Conservation (phyloP, 1,140 invertebrate species). For the Rhyacophila brunnea region DNA sequence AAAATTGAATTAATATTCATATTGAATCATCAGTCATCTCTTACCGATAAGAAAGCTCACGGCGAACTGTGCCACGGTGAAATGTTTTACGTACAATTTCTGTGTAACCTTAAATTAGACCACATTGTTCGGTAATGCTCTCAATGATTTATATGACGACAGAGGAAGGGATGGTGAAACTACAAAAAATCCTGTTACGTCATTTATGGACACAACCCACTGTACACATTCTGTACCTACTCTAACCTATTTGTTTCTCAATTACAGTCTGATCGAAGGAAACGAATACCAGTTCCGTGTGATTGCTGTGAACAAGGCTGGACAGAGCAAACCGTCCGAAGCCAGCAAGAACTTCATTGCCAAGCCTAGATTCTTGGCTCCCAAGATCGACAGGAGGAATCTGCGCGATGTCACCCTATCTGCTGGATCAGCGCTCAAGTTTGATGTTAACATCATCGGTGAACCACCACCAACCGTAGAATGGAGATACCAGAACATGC, state of each 20-base stretch:
- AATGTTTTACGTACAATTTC: too few relatives aligned
- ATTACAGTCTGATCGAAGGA: constrained; percentile 79
- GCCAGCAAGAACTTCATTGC: constrained; percentile 86
- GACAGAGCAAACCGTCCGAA: constrained; percentile 84
- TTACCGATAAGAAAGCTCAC: too few relatives aligned
- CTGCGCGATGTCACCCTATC: constrained; percentile 85
- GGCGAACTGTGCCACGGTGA: too few relatives aligned
- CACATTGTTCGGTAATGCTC: too few relatives aligned
- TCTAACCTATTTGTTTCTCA: constrained; percentile 6
- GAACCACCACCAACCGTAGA: constrained; percentile 89
- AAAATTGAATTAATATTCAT: too few relatives aligned
- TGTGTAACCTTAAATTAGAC: too few relatives aligned
- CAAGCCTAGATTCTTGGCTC: constrained; percentile 88
- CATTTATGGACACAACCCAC: too few relatives aligned
- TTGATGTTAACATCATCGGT: constrained; percentile 87
- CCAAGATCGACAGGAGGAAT: constrained; percentile 92
- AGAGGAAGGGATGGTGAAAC: too few relatives aligned
- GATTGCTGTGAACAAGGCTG: constrained; percentile 92
- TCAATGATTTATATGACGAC: too few relatives aligned
- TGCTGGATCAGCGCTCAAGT: constrained; percentile 88
- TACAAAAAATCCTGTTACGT: too few relatives aligned
- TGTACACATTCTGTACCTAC: too few relatives aligned
- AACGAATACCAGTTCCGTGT: constrained; percentile 99
- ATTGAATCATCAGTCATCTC: too few relatives aligned
- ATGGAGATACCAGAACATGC: constrained; percentile 70